Evolutionary conservation across 2,797 vertebrate genomes (phyloP), one percentile per base, ranked within the genome.

Genomic region (Chlorospingus flavigularis): DNA sequence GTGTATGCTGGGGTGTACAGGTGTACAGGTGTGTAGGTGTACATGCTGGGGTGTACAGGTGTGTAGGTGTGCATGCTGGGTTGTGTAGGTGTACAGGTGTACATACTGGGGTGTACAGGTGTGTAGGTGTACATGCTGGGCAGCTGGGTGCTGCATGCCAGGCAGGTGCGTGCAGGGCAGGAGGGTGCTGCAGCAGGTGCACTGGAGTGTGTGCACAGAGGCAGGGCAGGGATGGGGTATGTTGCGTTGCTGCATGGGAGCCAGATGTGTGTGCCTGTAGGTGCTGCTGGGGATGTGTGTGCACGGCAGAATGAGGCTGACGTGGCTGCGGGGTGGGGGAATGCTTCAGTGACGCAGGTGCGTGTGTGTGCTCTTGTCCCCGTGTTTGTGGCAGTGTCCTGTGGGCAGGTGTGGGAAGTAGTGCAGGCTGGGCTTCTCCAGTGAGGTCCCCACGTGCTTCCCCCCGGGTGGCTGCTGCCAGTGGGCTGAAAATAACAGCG

Each of bases 391-490:
- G 18, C 37, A 45, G 60, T 23, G 51, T 67, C 23, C 39, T 30
- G 3, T 1, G 6, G n/a, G 7, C 1, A 4, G 10, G 17, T 60
- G 15, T 1, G 16, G 10, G 24, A 18, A 35, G 4, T 16, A 13
- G 15, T 18, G 17, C 30, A 10, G 53, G 9, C 39, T 53, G 10
- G 28, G 42, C 55, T 91, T 21, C 21, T 86, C 12, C 6, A 19
- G 80, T 26, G n/a, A 25, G 19, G 19, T 25, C 26, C 13, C 6
- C 11, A 91, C 37, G 81, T 93, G 88, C 82, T 95, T 91, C 71
- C 47, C 68, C 76, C 60, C 72, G 79, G 88, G 94, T 97, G 82
- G 85, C 92, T 94, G 88, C 60, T 94, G 81, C 48, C 60, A 13
- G 15, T 10, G 11, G 53, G 55, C 33, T 2, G 21, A 54, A 76